Evolutionary conservation across 2,888 invertebrate species (phyloP), one percentile per base, ranked within the genome.

Genomic region (Alsophila aescularia): DNA sequence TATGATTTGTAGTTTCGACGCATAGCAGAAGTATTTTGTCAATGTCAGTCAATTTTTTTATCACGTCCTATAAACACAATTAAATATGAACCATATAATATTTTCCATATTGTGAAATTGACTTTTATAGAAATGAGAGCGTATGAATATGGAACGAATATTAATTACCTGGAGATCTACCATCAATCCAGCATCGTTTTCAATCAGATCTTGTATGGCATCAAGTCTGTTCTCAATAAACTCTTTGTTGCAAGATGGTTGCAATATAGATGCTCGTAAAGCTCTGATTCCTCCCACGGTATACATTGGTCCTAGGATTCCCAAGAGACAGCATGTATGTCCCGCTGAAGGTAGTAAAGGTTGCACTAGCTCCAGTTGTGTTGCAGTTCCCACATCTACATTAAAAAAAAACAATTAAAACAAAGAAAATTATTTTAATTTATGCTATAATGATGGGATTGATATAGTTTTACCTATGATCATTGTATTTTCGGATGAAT

Each of bases 341-440:
- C 92, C 90, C 2, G 87, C 87, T 31, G 89, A 87, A 10, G 86
- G 81, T 9, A 88, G 85, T 49, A 93, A 73, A 0, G 93, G 92
- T 35, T 93, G 92, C 0, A 96, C 94, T 24, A 96, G 74, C 85
- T 96, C 96, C 53, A 98, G 84, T 66, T 95, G 94, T 52, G 94
- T 94, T 9, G 96, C 95, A 35, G 97, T 97, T n/a, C 94, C 94
- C 42, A 95, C 93, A 90, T 98, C 98, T 97, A 73, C 8, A 77
- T 69, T 2, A 9, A 27, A 27, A 27, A 27, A 21, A 21, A 21
- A 21, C 21, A 7, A 2, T 2, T 7, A 4, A 18, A 13, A 16
- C 4, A 32, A 24, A 24, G 24, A 24, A 24, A 24, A 24, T 18
- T 4, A 18, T n/a, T n/a, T n/a, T n/a, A n/a, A n/a, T n/a, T n/a